phyloP scores from a whole-genome alignment of 2,888 invertebrate species.

The Dilophus febrilis region DNA sequence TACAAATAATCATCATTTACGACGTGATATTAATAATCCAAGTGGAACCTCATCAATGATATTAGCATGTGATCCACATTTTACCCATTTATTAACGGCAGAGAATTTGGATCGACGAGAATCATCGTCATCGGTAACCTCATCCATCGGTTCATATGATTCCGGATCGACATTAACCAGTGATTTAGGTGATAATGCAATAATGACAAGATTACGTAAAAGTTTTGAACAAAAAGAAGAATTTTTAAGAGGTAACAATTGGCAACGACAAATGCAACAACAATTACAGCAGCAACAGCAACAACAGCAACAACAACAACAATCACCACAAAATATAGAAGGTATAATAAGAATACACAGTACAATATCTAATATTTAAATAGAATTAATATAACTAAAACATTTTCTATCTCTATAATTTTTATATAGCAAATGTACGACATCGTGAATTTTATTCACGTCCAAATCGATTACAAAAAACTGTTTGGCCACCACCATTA shows the following conservation, averaged over 20 bases:
- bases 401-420: too few relatives aligned
- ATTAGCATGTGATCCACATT: constrained; percentile 7
- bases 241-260: constrained; percentile 45
- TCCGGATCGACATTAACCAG: constrained; percentile 50
- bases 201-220: constrained; percentile 60
- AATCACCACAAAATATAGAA: background rate
- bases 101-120: constrained; percentile 33
- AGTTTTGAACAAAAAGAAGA: constrained; percentile 83
- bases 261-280: background rate
- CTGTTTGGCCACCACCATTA: constrained; percentile 59
- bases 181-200: constrained; percentile 15
- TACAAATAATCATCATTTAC: background rate
- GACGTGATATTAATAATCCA: background rate
- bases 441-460: constrained; percentile 62
- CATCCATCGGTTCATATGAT: constrained; percentile 41
- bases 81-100: constrained; percentile 13
- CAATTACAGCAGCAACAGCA: background rate
- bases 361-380: too few relatives aligned
- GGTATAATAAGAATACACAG: too few relatives aligned
- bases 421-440: constrained; percentile 29
- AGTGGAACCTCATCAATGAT: too few relatives aligned
- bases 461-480: constrained; percentile 56
- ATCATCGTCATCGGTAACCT: constrained; percentile 42
- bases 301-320: background rate
- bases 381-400: too few relatives aligned